Evolutionary conservation across 2,113 vertebrate genomes (phyloP).

Genomic region (Rhagologus leucostigma): DNA sequence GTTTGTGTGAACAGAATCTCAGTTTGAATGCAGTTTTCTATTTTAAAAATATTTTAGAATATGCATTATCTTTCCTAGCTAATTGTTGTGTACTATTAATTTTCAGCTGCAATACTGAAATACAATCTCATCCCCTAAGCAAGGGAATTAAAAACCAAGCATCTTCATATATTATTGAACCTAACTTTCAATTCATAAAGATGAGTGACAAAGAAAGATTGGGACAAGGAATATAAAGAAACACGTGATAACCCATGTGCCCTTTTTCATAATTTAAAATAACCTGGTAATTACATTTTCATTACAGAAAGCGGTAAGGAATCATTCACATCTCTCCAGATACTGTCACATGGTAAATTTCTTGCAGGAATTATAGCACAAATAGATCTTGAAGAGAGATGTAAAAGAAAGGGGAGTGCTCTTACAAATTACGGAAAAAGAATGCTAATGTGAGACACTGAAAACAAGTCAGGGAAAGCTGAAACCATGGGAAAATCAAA

Average conservation of each 20-base stretch:
- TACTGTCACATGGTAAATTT: background rate
- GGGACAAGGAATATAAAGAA: background rate
- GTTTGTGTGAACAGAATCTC: background rate
- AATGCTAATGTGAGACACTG: background rate
- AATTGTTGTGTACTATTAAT: background rate
- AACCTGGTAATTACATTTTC: background rate
- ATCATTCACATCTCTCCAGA: background rate
- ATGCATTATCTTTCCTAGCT: background rate
- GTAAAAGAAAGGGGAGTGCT: background rate
- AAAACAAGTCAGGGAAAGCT: conserved; percentile 10
- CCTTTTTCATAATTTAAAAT: background rate
- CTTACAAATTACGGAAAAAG: background rate
- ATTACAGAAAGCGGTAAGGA: background rate
- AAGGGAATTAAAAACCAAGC: background rate
- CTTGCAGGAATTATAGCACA: background rate
- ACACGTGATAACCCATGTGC: background rate
- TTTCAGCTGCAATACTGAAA: background rate
- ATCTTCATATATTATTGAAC: background rate
- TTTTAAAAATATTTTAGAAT: background rate
- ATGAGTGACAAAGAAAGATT: background rate
- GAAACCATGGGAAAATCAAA: conserved; percentile 49
- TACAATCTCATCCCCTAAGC: background rate
- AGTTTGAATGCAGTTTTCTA: background rate
- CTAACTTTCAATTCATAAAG: background rate
- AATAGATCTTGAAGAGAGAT: background rate